Evolutionary conservation across 2,888 invertebrate genomes (phyloP).

Genomic region (Eilema depressum): DNA sequence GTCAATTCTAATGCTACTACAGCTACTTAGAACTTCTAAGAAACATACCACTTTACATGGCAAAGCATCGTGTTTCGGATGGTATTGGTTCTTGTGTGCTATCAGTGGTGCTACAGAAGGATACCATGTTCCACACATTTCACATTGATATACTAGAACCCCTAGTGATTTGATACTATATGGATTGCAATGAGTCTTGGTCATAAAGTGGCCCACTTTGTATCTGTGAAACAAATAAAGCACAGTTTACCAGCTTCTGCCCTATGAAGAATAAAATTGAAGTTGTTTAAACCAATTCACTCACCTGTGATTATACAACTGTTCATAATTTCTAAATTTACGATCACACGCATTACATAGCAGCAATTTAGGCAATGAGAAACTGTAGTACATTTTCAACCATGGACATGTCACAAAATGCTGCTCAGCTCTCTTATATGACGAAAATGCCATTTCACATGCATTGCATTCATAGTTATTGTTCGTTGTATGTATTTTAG

Average conservation of each 20-base stretch:
- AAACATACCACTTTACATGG: conserved; percentile 56
- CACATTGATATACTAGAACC: conserved; percentile 78
- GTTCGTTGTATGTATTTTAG: conserved; percentile 87
- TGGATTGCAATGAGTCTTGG: conserved; percentile 65
- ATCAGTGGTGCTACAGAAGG: conserved; percentile 65
- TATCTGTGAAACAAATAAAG: conserved; percentile 65
- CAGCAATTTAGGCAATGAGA: conserved; percentile 77
- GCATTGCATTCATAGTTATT: conserved; percentile 89
- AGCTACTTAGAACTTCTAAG: not conserved
- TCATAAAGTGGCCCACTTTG: conserved; percentile 77
- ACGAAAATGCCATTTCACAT: conserved; percentile 72
- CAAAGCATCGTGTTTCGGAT: conserved; percentile 64
- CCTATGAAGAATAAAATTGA: not conserved
- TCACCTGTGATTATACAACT: conserved; percentile 82
- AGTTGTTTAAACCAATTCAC: conserved; percentile 7
- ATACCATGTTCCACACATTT: conserved; percentile 75
- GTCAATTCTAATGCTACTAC: not conserved
- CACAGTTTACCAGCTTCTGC: not conserved
- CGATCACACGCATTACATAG: conserved; percentile 82
- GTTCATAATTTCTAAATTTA: conserved; percentile 81
- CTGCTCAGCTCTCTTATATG: conserved; percentile 75
- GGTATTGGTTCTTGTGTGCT: conserved; percentile 72
- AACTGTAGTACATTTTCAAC: conserved; percentile 73
- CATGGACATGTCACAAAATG: conserved; percentile 80
- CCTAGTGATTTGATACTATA: conserved; percentile 53